Base-by-base conservation (phyloP, 2,797 vertebrate species). In the Euthynnus affinis region DNA sequence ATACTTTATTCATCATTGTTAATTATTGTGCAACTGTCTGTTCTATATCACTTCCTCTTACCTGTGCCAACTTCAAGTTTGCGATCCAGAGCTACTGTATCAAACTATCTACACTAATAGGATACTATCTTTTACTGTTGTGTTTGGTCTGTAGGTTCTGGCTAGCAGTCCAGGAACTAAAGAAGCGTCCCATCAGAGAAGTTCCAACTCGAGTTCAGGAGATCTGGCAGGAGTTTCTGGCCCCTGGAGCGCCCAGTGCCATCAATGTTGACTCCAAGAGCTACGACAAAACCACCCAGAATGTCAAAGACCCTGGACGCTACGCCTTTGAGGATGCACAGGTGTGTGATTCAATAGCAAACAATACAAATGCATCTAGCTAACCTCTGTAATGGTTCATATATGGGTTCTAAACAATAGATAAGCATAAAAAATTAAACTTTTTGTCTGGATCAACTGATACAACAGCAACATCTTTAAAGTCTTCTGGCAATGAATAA, bases 221-320 rank as follows among this genome's bases (percentile, higher is more conserved):
- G 94, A 99, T 99, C 90, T 99, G 98, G 98, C 96, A 96, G 90
- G 98, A 99, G 88, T 99, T 99, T 87, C 91, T 99, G 93, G 97
- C 98, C 75, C 95, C 97, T 0, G 98, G 98, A 72, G 98, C 98
- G 2, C 97, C 97, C 74, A 99, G 98, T 60, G 97, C 98, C 92
- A 99, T 99, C 91, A 99, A 99, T 34, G 93, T 99, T 76, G 98
- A 99, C 91, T 99, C 98, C 20, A 99, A 99, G 92, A 99, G 98
- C 92, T 99, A 99, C 1, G 97, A 93, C 94, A 99, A 98, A 96
- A 98, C 98, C 80, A 98, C 97, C 15, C 97, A 99, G 92, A 99
- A 98, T 66, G 96, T 99, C 87, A 98, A 98, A 95, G 97, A 98
- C 78, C 97, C 98, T 0, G 97, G 98, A 60, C 95, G 97, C 83